Base-by-base conservation (phyloP, 2,113 vertebrate species). In the Syngnathus floridae region DNA sequence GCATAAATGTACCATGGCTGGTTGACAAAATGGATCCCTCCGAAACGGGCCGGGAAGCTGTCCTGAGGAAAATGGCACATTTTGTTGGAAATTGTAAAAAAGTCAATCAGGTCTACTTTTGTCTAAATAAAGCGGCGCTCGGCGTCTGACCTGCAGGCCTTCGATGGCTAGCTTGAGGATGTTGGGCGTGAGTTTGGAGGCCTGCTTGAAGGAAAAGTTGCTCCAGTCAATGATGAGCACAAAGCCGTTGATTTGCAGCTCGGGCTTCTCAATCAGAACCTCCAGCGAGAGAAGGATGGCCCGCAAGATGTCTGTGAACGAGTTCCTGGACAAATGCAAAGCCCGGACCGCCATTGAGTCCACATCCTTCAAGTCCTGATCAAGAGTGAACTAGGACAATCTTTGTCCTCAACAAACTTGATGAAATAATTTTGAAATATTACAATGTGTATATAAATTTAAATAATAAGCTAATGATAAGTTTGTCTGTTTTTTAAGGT, bases 211-310 rank as follows among this genome's bases (percentile, higher is more conserved):
- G 72, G 97, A 97, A 89, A 99, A 99, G 89, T 99, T 97, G 89
- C 96, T 98, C 97, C 97, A 99, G 91, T 99, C 97, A 85, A 99
- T 98, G 88, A 98, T 98, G 86, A 99, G 90, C 86, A 98, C 92
- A 92, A 99, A 99, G 72, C 97, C 97, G 80, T 99, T 98, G 76
- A 99, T 95, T 85, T 99, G 97, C 60, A 97, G 94, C 87, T 98
- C 96, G 0, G 95, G 94, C 72, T 98, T 95, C 85, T 99, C 96
- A 54, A 99, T 99, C 93, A 99, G 92, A 64, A 95, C 93, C 91
- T 99, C 97, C 86, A 99, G 89, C 38, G 97, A 99, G 76, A 99
- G 93, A 60, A 98, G 91, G 84, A 99, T 98, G 62, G 96, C 96
- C 0, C 96, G 91, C 82, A 99, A 89, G 90, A 99, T 98, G 90